These are phyloP conservation scores for Sisyra nigra DNA, from an alignment of 2,888 invertebrate genomes.

Conservation along the genomic window DNA sequence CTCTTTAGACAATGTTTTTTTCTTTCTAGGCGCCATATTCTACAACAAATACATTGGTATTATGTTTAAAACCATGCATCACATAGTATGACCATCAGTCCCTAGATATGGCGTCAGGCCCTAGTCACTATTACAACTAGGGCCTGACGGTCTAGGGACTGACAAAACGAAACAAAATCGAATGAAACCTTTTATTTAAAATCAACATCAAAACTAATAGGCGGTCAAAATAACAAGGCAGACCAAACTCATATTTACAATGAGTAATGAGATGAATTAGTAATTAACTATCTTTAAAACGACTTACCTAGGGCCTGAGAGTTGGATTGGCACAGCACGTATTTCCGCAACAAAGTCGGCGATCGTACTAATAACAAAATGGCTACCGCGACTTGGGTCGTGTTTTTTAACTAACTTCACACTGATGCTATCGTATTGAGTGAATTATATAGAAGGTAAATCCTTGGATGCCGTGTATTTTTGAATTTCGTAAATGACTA, in stretches of 20 bases:
- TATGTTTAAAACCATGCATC: neutral
- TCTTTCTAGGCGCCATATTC: neutral
- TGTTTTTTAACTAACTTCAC: neutral
- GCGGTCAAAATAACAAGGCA: neutral
- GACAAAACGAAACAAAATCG: neutral
- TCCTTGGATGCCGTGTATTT: neutral
- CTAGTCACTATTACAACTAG: neutral
- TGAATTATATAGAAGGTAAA: neutral
- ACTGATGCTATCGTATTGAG: neutral
- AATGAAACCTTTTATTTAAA: neutral
- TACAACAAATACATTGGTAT: neutral
- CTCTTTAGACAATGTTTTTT: neutral
- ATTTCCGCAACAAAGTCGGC: conserved; percentile 35
- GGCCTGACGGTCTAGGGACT: neutral
- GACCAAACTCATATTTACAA: neutral
- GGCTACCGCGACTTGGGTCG: neutral
- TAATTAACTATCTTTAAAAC: neutral
- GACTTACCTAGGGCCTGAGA: conserved; percentile 30
- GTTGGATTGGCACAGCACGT: conserved; percentile 44
- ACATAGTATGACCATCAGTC: neutral
- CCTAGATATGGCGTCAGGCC: neutral
- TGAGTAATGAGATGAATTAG: neutral
- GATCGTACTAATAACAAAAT: neutral
- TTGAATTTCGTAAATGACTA: neutral
- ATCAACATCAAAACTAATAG: neutral